Evolutionary conservation across 1,140 invertebrate species (phyloP).

Genomic region (Leptopilina boulardi): DNA sequence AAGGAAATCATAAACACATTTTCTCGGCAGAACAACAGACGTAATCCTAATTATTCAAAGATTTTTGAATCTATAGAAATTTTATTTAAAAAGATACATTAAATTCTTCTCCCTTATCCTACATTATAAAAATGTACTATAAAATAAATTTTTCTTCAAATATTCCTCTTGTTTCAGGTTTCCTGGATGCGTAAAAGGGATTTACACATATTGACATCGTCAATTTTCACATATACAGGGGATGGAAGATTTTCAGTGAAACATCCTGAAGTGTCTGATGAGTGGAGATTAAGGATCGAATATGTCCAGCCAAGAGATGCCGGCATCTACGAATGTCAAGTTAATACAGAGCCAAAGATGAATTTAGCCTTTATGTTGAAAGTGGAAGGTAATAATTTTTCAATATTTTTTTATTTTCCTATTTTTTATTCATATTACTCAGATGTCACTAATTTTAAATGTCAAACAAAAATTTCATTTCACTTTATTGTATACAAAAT

Average conservation of each 20-base stretch:
- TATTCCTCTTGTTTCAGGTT: constrained; percentile 79
- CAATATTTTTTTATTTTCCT: background rate
- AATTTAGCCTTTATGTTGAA: constrained; percentile 86
- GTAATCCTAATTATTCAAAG: no score
- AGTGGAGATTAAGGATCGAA: constrained; percentile 93
- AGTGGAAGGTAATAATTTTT: constrained; percentile 84
- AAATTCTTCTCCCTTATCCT: no score
- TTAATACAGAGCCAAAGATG: constrained; percentile 91
- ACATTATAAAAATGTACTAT: no score
- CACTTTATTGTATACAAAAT: no score
- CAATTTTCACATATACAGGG: constrained; percentile 90
- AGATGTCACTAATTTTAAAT: background rate
- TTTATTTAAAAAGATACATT: no score
- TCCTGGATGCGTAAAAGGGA: constrained; percentile 95
- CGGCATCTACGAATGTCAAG: constrained; percentile 91
- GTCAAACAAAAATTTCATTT: no score
- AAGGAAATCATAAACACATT: no score
- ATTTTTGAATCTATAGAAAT: no score
- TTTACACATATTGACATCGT: constrained; percentile 91
- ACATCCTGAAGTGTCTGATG: constrained; percentile 90
- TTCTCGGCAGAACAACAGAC: no score
- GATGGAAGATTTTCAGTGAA: constrained; percentile 90
- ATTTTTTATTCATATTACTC: background rate
- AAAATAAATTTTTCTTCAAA: background rate
- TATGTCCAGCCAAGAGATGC: constrained; percentile 91